Evolutionary conservation across 2,888 invertebrate species (phyloP).

Genomic region (Nephrotoma guestfalica): DNA sequence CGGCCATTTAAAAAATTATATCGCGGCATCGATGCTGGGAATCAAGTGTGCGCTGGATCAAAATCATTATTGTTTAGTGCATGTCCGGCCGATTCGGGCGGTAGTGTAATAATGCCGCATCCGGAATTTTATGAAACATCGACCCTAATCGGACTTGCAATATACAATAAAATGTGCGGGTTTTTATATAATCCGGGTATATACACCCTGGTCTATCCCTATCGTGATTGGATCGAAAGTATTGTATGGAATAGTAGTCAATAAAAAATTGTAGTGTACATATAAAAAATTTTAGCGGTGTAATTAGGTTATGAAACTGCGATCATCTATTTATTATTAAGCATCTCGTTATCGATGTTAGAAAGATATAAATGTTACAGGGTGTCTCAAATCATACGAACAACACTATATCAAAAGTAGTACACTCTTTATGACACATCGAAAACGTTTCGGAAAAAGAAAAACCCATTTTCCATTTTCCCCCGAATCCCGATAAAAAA

Average conservation of each 20-base stretch:
- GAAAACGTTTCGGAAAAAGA: not conserved
- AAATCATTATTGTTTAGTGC: not conserved
- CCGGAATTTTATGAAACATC: not conserved
- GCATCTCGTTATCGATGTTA: not conserved
- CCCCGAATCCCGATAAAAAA: not conserved
- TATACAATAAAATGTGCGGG: not conserved
- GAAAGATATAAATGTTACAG: too few species aligned
- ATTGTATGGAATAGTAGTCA: constrained; percentile 34
- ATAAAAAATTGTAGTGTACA: not conserved
- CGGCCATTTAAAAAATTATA: not conserved
- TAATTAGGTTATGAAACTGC: not conserved
- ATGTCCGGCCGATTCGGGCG: not conserved
- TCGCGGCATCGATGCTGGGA: not conserved
- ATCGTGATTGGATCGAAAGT: constrained; percentile 43
- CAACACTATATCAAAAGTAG: not conserved
- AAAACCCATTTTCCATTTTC: not conserved
- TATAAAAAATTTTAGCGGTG: not conserved
- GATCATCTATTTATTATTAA: not conserved
- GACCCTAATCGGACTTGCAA: not conserved
- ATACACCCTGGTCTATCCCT: constrained; percentile 41
- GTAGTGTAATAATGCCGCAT: not conserved
- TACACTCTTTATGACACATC: not conserved
- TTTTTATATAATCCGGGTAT: constrained; percentile 33
- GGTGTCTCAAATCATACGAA: not conserved
- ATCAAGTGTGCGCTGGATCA: not conserved